Conservation (phyloP, 2,797 vertebrate genomes). For the Myotis myotis region DNA sequence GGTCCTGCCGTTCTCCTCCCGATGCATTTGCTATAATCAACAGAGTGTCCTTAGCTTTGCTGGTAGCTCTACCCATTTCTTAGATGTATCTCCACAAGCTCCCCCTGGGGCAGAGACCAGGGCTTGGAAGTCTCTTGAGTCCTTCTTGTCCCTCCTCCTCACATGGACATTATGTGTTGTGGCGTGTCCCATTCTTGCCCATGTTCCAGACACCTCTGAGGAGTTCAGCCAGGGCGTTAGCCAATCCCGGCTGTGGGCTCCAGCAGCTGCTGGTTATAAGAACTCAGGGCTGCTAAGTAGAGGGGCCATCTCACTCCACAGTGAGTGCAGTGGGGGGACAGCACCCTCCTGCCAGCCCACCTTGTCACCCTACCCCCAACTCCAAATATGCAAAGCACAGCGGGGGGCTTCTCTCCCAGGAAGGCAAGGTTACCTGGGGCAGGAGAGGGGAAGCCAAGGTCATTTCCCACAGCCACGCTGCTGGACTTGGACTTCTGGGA, state of each 20-base stretch:
- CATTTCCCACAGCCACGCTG: constrained; percentile 85
- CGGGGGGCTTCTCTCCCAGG: background rate
- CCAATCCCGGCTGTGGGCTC: background rate
- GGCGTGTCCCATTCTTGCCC: background rate
- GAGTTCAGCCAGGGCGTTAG: background rate
- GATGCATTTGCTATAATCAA: background rate
- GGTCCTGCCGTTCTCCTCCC: background rate
- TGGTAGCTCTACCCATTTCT: background rate
- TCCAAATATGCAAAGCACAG: background rate
- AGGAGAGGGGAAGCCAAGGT: constrained; percentile 79
- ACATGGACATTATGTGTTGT: background rate
- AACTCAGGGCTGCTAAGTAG: background rate
- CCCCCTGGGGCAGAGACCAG: background rate
- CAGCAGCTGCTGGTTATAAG: background rate
- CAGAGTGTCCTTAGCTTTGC: background rate
- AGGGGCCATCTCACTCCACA: background rate
- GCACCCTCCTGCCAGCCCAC: background rate
- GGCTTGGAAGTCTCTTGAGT: background rate
- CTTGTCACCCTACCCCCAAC: background rate
- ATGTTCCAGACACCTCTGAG: background rate
- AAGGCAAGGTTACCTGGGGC: constrained; percentile 81
- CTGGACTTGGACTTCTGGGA: constrained; percentile 94
- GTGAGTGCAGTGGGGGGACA: background rate
- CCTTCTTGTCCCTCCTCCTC: background rate
- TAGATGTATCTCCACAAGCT: background rate